Percentiles rank a stretch among this genome's conserved stretches.
phyloP scores from a whole-genome alignment of 2,888 invertebrate species.

The Helleia helle region DNA sequence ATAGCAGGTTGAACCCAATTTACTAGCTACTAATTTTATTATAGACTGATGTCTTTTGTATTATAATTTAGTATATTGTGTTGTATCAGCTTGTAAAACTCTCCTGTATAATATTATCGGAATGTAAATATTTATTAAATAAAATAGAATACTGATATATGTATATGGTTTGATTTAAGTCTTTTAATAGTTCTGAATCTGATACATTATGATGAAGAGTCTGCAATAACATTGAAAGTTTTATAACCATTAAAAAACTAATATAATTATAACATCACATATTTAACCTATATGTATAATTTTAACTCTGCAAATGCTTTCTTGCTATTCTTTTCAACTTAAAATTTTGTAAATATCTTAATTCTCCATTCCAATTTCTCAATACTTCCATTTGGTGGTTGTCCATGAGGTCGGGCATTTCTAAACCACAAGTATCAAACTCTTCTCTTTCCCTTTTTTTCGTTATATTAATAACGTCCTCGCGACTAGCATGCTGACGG shows the following conservation, averaged over 20 bases:
- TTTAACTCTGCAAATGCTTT: slow-evolving; percentile 28
- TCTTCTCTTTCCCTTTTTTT: slow-evolving; percentile 82
- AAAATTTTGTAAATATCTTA: slow-evolving; percentile 78
- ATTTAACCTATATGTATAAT: not conserved
- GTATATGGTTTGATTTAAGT: slow-evolving; percentile 18
- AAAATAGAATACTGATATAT: slow-evolving; percentile 23
- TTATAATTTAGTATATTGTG: not conserved
- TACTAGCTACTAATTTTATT: not conserved
- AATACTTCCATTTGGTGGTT: slow-evolving; percentile 73
- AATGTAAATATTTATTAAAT: slow-evolving; percentile 46
- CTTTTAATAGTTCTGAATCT: too few species aligned
- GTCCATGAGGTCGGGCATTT: slow-evolving; percentile 82
- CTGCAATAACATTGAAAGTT: too few species aligned
- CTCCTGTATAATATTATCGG: slow-evolving; percentile 16
- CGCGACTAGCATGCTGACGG: slow-evolving; percentile 85
- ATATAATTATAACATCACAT: too few species aligned
- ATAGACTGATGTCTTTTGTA: slow-evolving; percentile 2
- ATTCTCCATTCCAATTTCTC: slow-evolving; percentile 79
- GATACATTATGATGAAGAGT: too few species aligned
- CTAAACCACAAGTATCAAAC: slow-evolving; percentile 84
- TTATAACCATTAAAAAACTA: too few species aligned
- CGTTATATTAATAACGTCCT: slow-evolving; percentile 85
- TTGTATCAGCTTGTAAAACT: not conserved
- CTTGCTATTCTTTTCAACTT: slow-evolving; percentile 75
- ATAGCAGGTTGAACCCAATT: not conserved